A percentile compares a stretch with the other conserved stretches of the same genome.
phyloP scores from a whole-genome alignment of 2,888 invertebrate genomes.

The Yponomeuta sedellus region DNA sequence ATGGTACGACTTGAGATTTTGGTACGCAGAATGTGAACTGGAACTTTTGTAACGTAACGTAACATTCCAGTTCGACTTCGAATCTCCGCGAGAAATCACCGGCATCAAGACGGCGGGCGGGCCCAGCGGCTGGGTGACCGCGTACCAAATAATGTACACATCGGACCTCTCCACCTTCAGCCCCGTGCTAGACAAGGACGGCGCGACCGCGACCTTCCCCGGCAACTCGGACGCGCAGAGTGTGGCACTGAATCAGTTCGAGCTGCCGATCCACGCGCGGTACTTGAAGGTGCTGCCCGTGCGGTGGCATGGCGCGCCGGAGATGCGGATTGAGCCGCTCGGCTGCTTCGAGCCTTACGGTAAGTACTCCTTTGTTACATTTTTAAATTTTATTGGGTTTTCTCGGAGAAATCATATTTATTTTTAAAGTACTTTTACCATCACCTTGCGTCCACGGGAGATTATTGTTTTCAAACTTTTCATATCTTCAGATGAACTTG shows the following conservation, averaged over 20 bases:
- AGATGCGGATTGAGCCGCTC: slow-evolving; percentile 84
- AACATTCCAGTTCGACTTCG: slow-evolving; percentile 81
- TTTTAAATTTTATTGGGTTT: too few species aligned
- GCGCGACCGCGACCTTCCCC: slow-evolving; percentile 78
- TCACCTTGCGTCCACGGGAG: too few species aligned
- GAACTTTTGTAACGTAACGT: too few species aligned
- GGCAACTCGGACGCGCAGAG: slow-evolving; percentile 83
- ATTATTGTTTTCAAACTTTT: too few species aligned
- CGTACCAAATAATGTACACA: slow-evolving; percentile 85
- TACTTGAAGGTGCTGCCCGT: slow-evolving; percentile 83
- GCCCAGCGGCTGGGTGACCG: slow-evolving; percentile 83
- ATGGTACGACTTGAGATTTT: slow-evolving; percentile 57
- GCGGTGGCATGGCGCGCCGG: slow-evolving; percentile 84
- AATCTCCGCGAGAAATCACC: slow-evolving; percentile 84
- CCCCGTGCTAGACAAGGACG: slow-evolving; percentile 75
- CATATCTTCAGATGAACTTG: too few species aligned
- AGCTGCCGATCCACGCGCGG: slow-evolving; percentile 82
- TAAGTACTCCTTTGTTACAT: too few species aligned
- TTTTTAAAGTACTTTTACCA: too few species aligned
- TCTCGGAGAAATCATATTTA: too few species aligned
- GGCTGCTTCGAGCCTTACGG: slow-evolving; percentile 81
- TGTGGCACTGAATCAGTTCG: slow-evolving; percentile 79
- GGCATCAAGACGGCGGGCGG: slow-evolving; percentile 86
- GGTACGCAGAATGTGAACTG: too few species aligned
- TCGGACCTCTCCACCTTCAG: slow-evolving; percentile 83